Evolutionary conservation across 2,888 invertebrate species (phyloP), one percentile per base, ranked within the genome.

Genomic region (Tenthredo amoena): DNA sequence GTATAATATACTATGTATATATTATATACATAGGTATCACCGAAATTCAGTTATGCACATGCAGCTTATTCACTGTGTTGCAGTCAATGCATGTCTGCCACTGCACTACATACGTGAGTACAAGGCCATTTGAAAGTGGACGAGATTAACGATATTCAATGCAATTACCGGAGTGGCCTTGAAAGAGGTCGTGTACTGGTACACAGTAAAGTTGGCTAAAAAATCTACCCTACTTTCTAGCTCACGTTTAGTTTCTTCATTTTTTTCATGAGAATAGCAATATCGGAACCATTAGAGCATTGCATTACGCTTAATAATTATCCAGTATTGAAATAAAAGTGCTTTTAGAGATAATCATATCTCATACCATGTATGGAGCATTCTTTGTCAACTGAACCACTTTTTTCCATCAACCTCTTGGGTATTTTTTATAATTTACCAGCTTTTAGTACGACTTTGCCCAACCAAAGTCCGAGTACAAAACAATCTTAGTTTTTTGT

Each of bases 101-200:
- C 34, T 55, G 55, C 37, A 62, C 26, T 26, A n/a, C 34, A 21
- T 62, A 82, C 21, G 31, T 31, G 62, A 62, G 7, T 47, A 47
- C 89, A 90, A 90, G 89, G 89, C 90, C 90, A 89, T 91, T 91
- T 89, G 91, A 91, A 91, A 91, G 91, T 91, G 89, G 89, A 88
- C 87, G 89, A 88, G 88, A 89, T 89, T 88, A 88, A 87, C 87
- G 86, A 87, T 88, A 87, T 87, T 86, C 85, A 85, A 84, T 86
- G 87, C 89, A 88, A 89, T 90, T 90, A 89, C 87, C 86, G 84
- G 86, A 86, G 86, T 84, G 89, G 90, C 90, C 90, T 90, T 90
- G 90, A 89, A 89, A 89, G 87, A 37, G 37, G 85, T 85, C 86
- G 84, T 83, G 86, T 85, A 85, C 84, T 87, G 86, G 82, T 74